Evolutionary conservation across 2,888 invertebrate genomes (phyloP), one percentile per base, ranked within the genome.

Genomic region (Craniophora ligustri): DNA sequence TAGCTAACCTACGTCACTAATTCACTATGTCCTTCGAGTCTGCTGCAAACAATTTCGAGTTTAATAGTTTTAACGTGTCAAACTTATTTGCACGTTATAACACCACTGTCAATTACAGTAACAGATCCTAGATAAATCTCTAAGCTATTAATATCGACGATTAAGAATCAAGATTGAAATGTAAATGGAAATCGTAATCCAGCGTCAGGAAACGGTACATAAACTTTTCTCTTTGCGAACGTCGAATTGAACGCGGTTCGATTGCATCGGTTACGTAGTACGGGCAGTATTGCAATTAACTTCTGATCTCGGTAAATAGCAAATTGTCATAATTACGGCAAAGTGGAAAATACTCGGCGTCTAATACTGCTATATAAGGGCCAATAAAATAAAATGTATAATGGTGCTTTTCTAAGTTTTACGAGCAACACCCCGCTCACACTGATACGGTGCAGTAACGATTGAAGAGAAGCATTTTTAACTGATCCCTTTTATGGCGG

Each of bases 261-360:
- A 31, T 36, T 36, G 13, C 32, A 39, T 28, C 13, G 18, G 16
- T 32, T 26, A 56, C 35, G 8, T 30, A 42, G 28, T 26, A 44
- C 23, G 7, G 30, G 5, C 38, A 3, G 38, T 31, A n/a, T 30
- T 23, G 14, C 26, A 50, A 50, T 50, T 49, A 67, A 48, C 56
- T 46, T 38, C 39, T 67, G 58, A 59, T 54, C 70, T 65, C 23
- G 5, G 46, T 23, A 38, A 53, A 68, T 47, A 31, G 45, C 21
- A 48, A 64, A 64, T 64, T 59, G 59, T 30, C 39, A 48, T 69
- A 59, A 64, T 64, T 55, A 32, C 38, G n/a, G 51, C 44, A 39
- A 39, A 54, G 31, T 32, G 19, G 50, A 32, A 63, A 64, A 64
- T 26, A 35, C 7, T 39, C 26, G 15, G 46, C 23, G 35, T 35